Evolutionary conservation across 1,140 invertebrate species (phyloP), one percentile per base, ranked within the genome.

Genomic region (Drosophila lacertosa): DNA sequence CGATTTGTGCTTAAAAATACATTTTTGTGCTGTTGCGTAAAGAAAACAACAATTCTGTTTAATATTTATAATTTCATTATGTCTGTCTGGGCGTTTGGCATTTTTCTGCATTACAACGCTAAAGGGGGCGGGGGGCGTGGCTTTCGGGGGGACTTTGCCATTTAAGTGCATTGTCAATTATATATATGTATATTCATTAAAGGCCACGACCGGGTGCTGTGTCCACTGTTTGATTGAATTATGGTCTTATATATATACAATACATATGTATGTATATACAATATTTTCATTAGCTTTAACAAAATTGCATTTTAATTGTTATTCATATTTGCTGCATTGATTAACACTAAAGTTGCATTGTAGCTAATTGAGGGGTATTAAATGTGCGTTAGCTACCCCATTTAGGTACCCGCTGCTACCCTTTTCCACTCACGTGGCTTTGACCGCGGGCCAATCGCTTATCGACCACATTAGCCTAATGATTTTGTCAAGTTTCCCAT

Each of bases 381-480:
- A 83, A 82, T 83, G 81, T 67, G 59, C 72, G 73, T 83, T 76
- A 80, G 76, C 60, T 29, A 37, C 16, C 33, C 13, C 42, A n/a
- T n/a, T n/a, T n/a, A n/a, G n/a, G n/a, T n/a, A n/a, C n/a, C n/a
- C n/a, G n/a, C n/a, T n/a, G 13, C 37, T 26, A 13, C 39, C n/a
- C 20, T n/a, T 26, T 20, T 22, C 10, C 32, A 7, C 11, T n/a
- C n/a, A n/a, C n/a, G n/a, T n/a, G n/a, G 47, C 6, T 16, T 18
- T 81, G 72, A 66, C 71, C 65, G 74, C 42, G 37, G 80, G 70
- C 50, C 66, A 77, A 42, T 77, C 73, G 81, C 80, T 84, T 84
- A 84, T 84, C 80, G 81, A 77, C 68, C 81, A 88, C 81, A 84
- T 84, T 84, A 84, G 82, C 68, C 65, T 86, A 84, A 84, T 84